Percentiles rank a stretch among this genome's conserved stretches.
Evolutionary conservation across 2,113 vertebrate genomes (phyloP).

Genomic region (Aplodontia rufa): DNA sequence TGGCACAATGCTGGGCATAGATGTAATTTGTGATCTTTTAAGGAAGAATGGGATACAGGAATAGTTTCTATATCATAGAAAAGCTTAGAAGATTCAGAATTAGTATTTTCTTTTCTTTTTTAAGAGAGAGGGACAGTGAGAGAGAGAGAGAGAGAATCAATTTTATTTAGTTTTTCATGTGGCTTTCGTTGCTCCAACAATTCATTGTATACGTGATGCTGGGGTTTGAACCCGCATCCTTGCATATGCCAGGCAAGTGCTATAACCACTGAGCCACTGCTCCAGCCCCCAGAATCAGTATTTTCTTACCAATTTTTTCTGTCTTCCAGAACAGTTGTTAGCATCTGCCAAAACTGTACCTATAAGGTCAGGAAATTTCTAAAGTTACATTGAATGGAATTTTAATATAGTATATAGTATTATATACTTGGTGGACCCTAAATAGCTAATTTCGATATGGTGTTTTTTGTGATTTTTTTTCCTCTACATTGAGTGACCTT

Average conservation of each 20-base stretch:
- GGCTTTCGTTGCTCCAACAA: too few species aligned
- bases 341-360: background rate
- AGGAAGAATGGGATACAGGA: background rate
- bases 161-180: too few species aligned
- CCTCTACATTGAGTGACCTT: background rate
- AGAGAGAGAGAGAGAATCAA: too few species aligned
- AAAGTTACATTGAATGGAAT: background rate
- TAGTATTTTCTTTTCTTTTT: conserved; percentile 17
- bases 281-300: too few species aligned
- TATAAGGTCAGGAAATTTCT: conserved; percentile 3
- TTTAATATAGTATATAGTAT: background rate
- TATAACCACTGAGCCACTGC: too few species aligned
- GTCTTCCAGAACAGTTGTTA: background rate
- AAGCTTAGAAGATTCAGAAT: background rate
- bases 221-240: too few species aligned
- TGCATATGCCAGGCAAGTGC: too few species aligned
- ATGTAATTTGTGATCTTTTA: background rate
- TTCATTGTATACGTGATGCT: too few species aligned
- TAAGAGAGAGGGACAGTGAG: too few species aligned
- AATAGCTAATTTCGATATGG: background rate
- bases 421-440: background rate
- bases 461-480: background rate
- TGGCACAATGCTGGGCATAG: background rate
- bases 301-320: conserved; percentile 33
- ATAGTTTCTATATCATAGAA: background rate